phyloP scores from a whole-genome alignment of 2,113 vertebrate genomes.

The Dissostichus mawsoni region DNA sequence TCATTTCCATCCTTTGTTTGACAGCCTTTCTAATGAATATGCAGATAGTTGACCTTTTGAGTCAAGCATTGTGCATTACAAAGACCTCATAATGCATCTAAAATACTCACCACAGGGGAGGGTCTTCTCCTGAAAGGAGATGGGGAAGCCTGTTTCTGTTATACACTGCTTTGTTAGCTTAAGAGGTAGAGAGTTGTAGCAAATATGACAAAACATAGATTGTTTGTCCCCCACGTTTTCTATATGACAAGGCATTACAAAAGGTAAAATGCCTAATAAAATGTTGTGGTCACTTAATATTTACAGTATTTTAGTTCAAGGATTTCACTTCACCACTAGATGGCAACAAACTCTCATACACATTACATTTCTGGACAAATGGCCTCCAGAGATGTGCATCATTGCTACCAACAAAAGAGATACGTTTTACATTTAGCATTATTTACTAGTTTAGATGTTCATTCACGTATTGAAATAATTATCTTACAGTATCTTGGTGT shows the following conservation, averaged over 20 bases:
- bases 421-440: constrained; percentile 1
- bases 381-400: background rate
- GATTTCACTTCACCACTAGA: constrained; percentile 32
- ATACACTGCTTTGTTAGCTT: constrained; percentile 39
- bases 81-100: constrained; percentile 60
- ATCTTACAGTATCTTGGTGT: background rate
- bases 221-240: background rate
- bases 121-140: constrained; percentile 38
- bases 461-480: background rate
- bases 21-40: constrained; percentile 58
- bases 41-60: constrained; percentile 54
- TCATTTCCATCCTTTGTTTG: constrained; percentile 55
- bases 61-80: constrained; percentile 61
- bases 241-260: background rate
- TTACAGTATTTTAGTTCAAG: constrained; percentile 10
- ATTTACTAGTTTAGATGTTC: background rate
- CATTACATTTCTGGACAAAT: constrained; percentile 22
- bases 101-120: constrained; percentile 55
- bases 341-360: constrained; percentile 43
- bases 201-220: background rate
- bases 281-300: background rate
- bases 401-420: constrained; percentile 26
- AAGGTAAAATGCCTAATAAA: background rate
- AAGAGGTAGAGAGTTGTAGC: constrained; percentile 20
- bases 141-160: constrained; percentile 42